These are phyloP conservation scores for Eupristina koningsbergeri DNA, from an alignment of 1,140 invertebrate species.

Conservation along the genomic window DNA sequence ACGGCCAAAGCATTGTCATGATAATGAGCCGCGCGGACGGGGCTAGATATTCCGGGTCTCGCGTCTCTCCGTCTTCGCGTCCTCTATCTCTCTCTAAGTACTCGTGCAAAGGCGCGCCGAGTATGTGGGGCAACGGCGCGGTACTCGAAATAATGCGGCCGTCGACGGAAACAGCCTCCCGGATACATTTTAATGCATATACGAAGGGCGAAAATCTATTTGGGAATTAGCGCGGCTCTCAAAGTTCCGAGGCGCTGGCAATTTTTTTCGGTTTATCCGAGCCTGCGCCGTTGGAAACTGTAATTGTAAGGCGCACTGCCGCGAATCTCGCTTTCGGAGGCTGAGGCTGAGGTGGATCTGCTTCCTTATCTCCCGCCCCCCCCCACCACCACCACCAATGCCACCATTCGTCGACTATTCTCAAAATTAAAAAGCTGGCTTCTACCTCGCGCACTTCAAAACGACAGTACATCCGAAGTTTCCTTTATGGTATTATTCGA, in stretches of 20 bases:
- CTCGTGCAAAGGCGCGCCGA: not conserved
- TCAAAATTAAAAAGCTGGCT: not conserved
- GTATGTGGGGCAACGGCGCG: conserved; percentile 40
- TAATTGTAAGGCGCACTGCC: not conserved
- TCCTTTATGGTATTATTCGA: not conserved
- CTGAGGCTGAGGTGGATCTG: no score
- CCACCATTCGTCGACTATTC: not conserved
- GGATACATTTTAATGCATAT: conserved; percentile 19
- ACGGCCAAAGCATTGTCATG: conserved; percentile 68
- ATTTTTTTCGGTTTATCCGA: not conserved
- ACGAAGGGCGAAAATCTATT: conserved; percentile 25
- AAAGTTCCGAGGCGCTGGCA: not conserved
- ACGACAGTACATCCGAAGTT: not conserved
- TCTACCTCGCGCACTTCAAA: not conserved
- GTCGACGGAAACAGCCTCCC: not conserved
- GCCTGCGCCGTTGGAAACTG: not conserved
- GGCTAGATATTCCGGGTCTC: conserved; percentile 45
- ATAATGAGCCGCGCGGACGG: conserved; percentile 61
- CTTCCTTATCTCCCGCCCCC: no score
- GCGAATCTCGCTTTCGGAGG: not conserved
- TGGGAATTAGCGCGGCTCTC: conserved; percentile 20
- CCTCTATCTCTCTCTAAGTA: not conserved
- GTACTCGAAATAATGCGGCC: conserved; percentile 43
- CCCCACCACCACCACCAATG: no score
- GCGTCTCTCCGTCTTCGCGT: conserved; percentile 26